phyloP scores from a whole-genome alignment of 2,797 vertebrate species.

The Sparidentex hasta region DNA sequence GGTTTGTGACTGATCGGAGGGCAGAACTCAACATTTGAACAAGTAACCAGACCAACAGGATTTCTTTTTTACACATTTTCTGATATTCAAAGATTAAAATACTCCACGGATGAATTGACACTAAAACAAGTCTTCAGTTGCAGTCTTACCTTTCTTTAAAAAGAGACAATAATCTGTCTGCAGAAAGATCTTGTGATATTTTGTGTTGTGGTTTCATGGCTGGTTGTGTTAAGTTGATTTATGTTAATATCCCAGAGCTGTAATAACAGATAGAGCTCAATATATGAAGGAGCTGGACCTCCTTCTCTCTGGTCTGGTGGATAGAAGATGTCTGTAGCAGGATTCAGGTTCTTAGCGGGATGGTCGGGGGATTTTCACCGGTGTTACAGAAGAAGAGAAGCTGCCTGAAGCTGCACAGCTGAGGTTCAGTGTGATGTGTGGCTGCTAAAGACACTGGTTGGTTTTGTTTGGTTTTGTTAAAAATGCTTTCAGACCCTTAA shows the following conservation, averaged over 20 bases:
- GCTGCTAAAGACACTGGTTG: not conserved
- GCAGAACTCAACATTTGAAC: not conserved
- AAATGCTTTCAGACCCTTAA: not conserved
- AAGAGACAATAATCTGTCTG: not conserved
- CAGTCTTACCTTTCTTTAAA: not conserved
- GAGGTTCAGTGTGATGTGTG: not conserved
- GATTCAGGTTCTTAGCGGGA: slow-evolving; percentile 21
- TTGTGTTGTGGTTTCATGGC: too few relatives aligned
- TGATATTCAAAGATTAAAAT: not conserved
- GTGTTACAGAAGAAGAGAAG: slow-evolving; percentile 33
- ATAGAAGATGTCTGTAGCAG: slow-evolving; percentile 5
- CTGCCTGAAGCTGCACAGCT: slow-evolving; percentile 11
- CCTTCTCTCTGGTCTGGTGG: not conserved
- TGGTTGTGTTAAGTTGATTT: not conserved
- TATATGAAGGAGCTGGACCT: not conserved
- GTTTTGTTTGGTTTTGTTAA: slow-evolving; percentile 4
- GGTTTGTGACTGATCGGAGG: not conserved
- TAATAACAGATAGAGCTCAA: not conserved
- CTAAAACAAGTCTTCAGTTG: not conserved
- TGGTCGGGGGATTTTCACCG: slow-evolving; percentile 25
- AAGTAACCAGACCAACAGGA: not conserved
- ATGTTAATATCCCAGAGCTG: not conserved
- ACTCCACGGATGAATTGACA: not conserved
- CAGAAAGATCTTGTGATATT: not conserved
- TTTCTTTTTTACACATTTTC: not conserved